Base-by-base conservation (phyloP, 2,797 vertebrate genomes). In the Loriculus beryllinus region DNA sequence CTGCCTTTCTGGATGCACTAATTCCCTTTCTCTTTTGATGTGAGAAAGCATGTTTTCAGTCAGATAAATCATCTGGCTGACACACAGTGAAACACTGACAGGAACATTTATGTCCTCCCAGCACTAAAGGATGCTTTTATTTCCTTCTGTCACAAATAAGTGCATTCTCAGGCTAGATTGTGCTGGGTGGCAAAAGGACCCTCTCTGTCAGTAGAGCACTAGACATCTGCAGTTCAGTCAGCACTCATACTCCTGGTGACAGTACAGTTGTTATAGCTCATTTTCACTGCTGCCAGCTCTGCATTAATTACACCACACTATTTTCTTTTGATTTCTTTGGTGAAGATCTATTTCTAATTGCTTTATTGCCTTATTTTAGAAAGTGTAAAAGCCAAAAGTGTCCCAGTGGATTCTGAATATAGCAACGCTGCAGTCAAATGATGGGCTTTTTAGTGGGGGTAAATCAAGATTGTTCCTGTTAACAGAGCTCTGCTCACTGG, bases 301-400 rank as follows among this genome's bases (percentile, higher is more conserved):
- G 6, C 15, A 14, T 63, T 88, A 81, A 88, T 88, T 72, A 65
- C 8, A 15, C 67, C 86, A 45, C 1, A 3, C 56, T 56, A 6
- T 75, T 69, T 78, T 64, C 65, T 85, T 89, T 77, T n/a, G 10
- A 67, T 86, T 80, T 65, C 59, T 87, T 75, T 40, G 19, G 48
- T 71, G 25, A 83, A 81, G 76, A 76, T 25, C 59, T 88, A 23
- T 81, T 82, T 84, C 75, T 86, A 86, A 95, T 76, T 57, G 52
- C 54, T 88, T 94, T 95, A 78, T 81, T 64, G 51, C 54, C 48
- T 90, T 79, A 25, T 86, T 95, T 91, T 62, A 92, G 45, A 91
- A 71, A 89, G 62, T 0, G 0, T 75, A n/a, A 47, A 42, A 85
- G 69, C 71, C 28, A 10, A 21, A 91, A 71, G 83, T 25, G 47